These are phyloP conservation scores for Bradypodion ventrale DNA, from an alignment of 2,797 vertebrate genomes.

Conservation along the genomic window DNA sequence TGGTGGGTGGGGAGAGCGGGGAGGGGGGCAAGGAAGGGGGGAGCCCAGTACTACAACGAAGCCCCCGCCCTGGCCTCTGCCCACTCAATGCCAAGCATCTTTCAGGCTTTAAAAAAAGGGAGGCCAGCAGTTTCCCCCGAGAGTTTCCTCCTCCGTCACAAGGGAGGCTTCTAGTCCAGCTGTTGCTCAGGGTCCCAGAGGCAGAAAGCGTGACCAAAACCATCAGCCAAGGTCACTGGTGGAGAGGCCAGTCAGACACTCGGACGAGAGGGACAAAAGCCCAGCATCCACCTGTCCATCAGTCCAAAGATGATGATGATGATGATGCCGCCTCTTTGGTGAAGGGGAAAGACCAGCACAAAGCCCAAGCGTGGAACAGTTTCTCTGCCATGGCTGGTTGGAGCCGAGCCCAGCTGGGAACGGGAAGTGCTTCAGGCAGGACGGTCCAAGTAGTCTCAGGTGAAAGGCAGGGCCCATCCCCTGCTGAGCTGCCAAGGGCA, in stretches of 20 bases:
- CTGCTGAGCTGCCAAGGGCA: constrained; percentile 7
- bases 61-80: neutral
- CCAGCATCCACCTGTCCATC: neutral
- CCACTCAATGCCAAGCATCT: neutral
- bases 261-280: neutral
- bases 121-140: too few relatives aligned
- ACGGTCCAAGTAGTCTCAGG: neutral
- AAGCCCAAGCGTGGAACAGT: too few relatives aligned
- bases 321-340: neutral
- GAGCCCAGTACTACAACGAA: neutral
- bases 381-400: neutral
- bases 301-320: neutral
- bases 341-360: neutral
- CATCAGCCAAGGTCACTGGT: neutral
- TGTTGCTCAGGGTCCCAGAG: too few relatives aligned
- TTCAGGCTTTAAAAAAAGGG: neutral
- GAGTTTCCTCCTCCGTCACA: too few relatives aligned
- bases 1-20: too few relatives aligned
- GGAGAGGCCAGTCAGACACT: neutral
- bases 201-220: fast-evolving
- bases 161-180: neutral
- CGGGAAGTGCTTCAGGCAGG: constrained; percentile 1
- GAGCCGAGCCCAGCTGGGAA: neutral
- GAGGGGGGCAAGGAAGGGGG: too few relatives aligned
- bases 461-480: constrained; percentile 20